Base-by-base conservation (phyloP, 2,113 vertebrate species). In the Brachypodius melanocephalos region DNA sequence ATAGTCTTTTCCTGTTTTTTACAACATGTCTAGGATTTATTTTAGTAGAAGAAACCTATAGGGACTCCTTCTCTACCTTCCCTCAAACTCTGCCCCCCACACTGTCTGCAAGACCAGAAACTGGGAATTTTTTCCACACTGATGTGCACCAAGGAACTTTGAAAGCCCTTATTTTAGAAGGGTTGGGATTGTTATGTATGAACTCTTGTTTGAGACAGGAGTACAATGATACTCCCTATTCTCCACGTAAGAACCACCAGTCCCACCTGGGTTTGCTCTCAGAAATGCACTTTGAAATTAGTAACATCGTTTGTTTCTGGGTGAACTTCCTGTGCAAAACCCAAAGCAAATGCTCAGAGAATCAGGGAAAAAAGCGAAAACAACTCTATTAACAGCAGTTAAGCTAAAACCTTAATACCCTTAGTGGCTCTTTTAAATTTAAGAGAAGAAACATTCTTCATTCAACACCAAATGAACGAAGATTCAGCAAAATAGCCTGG, bases 21-120 rank as follows among this genome's bases (percentile, higher is more conserved):
- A 42, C 8, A 10, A 38, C 16, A 22, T 12, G 8, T 17, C 17
- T 38, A 71, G 43, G 13, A 73, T 38, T 76, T 58, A 17, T 72
- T 91, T 80, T 46, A 24, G 40, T 28, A 57, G 26, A 85, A 84
- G 8, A 80, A 77, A 75, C 5, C 8, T 45, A 31, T 1, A 24
- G 9, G 5, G 8, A 9, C 4, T 69, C 9, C 10, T 12, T 6
- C 8, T 3, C 4, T 25, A n/a, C 7, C 19, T 48, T 42, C 5
- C 2, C 14, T 48, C 38, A n/a, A n/a, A 8, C 11, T 24, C 12
- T 19, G 9, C 2, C 10, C 4, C 19, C 2, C 8, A 4, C 17
- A 46, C 0, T 34, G 55, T 21, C 71, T 62, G 14, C 1, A 6
- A 59, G 32, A 68, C 18, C 17, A 61, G 17, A 43, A 87, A 32